Conservation (phyloP, 2,797 vertebrate species). For the Pitangus sulphuratus region DNA sequence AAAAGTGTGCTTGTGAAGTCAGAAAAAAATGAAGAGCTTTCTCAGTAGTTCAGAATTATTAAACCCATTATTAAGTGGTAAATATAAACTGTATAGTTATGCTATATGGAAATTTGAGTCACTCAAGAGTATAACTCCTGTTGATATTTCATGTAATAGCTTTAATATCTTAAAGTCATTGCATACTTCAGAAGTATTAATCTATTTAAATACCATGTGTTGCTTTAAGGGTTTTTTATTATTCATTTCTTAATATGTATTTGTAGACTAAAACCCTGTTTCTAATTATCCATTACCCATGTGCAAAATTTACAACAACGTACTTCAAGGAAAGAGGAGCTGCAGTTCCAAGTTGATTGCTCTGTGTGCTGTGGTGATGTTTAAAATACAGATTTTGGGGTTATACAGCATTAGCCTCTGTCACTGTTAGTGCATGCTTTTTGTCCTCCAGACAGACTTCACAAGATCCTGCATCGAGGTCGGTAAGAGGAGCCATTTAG, state of each 20-base stretch:
- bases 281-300: neutral
- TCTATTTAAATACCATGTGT: neutral
- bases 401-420: neutral
- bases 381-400: neutral
- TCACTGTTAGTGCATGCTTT: neutral
- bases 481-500: neutral
- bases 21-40: neutral
- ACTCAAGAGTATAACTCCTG: neutral
- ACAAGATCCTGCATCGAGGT: neutral
- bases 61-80: neutral
- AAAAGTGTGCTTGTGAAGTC: neutral
- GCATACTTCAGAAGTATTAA: neutral
- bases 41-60: neutral
- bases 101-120: neutral
- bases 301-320: neutral
- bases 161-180: neutral
- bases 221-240: slow-evolving; percentile 25
- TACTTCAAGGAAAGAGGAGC: neutral
- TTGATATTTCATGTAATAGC: neutral
- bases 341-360: neutral
- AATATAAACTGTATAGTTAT: neutral
- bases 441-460: neutral
- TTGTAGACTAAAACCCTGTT: neutral
- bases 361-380: rapidly evolving
- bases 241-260: neutral